A percentile compares a stretch with the other conserved stretches of the same genome.
Evolutionary conservation across 2,797 vertebrate species (phyloP).

Genomic region (Denticeps clupeoides): DNA sequence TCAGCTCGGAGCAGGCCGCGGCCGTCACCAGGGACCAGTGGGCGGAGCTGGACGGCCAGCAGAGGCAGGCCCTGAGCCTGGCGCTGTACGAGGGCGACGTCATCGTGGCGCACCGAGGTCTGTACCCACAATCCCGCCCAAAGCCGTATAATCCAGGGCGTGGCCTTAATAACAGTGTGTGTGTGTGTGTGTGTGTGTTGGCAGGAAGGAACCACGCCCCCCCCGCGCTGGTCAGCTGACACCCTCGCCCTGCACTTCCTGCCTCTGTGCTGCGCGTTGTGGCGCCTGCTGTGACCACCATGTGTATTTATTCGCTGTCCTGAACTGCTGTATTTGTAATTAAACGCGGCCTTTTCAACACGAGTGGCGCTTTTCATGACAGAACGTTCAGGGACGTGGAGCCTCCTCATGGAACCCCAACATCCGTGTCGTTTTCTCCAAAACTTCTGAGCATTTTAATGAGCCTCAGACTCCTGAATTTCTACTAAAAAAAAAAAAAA

Average conservation of each 20-base stretch:
- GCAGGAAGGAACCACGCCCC: slow-evolving; percentile 56
- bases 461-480: no score
- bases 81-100: slow-evolving; percentile 65
- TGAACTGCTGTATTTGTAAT: slow-evolving; percentile 46
- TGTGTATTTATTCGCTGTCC: slow-evolving; percentile 35
- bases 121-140: slow-evolving; percentile 10
- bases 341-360: no score
- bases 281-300: slow-evolving; percentile 46
- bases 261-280: slow-evolving; percentile 48
- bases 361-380: no score
- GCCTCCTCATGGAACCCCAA: no score
- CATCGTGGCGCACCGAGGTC: slow-evolving; percentile 60
- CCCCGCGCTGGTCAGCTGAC: slow-evolving; percentile 27
- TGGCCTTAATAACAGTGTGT: no score
- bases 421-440: no score
- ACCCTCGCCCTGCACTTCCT: slow-evolving; percentile 33
- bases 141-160: neutral
- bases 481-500: no score
- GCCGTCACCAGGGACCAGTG: slow-evolving; percentile 71
- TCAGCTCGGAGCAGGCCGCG: slow-evolving; percentile 65
- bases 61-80: slow-evolving; percentile 58
- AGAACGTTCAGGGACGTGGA: no score
- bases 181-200: no score
- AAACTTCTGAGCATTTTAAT: no score
- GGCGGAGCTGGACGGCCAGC: slow-evolving; percentile 61